Evolutionary conservation across 2,113 vertebrate species (phyloP).

Genomic region (Dipodomys merriami): DNA sequence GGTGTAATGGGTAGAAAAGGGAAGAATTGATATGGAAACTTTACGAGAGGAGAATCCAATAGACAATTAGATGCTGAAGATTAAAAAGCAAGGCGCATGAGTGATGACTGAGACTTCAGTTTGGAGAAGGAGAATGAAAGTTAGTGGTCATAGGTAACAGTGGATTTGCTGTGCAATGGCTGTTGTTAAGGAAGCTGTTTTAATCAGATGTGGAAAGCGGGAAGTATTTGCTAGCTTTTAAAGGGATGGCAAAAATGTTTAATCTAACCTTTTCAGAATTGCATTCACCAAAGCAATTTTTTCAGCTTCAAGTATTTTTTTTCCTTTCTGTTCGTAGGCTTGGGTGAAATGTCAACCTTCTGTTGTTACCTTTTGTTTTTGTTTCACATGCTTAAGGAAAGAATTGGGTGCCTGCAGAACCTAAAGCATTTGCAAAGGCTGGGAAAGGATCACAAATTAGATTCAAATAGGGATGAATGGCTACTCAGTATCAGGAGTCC

Average conservation of each 20-base stretch:
- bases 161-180: not conserved
- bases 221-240: not conserved
- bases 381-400: slow-evolving; percentile 52
- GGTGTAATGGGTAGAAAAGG: not conserved
- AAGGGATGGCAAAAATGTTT: not conserved
- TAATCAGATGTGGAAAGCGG: not conserved
- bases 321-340: slow-evolving; percentile 37
- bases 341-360: slow-evolving; percentile 48
- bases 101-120: not conserved
- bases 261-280: not conserved
- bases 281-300: slow-evolving; percentile 17
- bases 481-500: not conserved
- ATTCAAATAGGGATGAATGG: slow-evolving; percentile 15
- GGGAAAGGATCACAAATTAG: slow-evolving; percentile 31
- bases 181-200: not conserved
- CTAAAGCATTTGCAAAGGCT: slow-evolving; percentile 39
- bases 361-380: slow-evolving; percentile 54
- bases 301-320: slow-evolving; percentile 36
- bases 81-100: not conserved
- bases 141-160: not conserved
- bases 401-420: slow-evolving; percentile 60
- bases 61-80: not conserved
- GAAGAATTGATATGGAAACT: not conserved
- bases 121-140: not conserved
- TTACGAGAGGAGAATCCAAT: not conserved